Conservation (phyloP, 2,888 invertebrate genomes). For the Ditula angustiorana region DNA sequence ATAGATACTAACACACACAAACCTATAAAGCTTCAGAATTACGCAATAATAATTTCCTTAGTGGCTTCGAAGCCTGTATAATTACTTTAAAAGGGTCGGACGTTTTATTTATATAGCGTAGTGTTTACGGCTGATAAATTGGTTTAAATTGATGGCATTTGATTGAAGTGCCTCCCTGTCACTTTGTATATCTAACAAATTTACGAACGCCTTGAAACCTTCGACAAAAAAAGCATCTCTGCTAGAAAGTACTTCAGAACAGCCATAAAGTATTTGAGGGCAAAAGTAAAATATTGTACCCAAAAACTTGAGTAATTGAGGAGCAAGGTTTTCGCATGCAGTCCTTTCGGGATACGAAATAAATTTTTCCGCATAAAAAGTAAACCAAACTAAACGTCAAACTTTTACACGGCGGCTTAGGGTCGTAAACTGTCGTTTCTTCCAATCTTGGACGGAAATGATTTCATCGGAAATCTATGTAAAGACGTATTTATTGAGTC, state of each 20-base stretch:
- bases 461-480: neutral
- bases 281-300: constrained; percentile 28
- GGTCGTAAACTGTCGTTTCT: constrained; percentile 3
- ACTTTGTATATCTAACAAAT: constrained; percentile 18
- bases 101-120: constrained; percentile 28
- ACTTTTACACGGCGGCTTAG: constrained; percentile 22
- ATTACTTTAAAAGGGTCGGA: constrained; percentile 43
- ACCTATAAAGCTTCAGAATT: neutral
- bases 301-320: constrained; percentile 26
- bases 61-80: constrained; percentile 39
- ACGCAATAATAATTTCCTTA: constrained; percentile 23
- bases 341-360: constrained; percentile 27
- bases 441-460: neutral
- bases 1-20: neutral
- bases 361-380: constrained; percentile 35
- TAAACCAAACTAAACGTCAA: constrained; percentile 29
- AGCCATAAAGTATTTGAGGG: constrained; percentile 27
- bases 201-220: constrained; percentile 13
- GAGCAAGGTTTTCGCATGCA: constrained; percentile 26
- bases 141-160: constrained; percentile 32
- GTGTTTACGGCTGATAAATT: constrained; percentile 33
- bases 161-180: constrained; percentile 22
- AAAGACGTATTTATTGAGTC: neutral
- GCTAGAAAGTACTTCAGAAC: constrained; percentile 9
- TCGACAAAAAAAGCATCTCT: constrained; percentile 12